These are phyloP conservation scores for Brachycybe producta DNA, from an alignment of 2,888 invertebrate species.

Conservation along the genomic window DNA sequence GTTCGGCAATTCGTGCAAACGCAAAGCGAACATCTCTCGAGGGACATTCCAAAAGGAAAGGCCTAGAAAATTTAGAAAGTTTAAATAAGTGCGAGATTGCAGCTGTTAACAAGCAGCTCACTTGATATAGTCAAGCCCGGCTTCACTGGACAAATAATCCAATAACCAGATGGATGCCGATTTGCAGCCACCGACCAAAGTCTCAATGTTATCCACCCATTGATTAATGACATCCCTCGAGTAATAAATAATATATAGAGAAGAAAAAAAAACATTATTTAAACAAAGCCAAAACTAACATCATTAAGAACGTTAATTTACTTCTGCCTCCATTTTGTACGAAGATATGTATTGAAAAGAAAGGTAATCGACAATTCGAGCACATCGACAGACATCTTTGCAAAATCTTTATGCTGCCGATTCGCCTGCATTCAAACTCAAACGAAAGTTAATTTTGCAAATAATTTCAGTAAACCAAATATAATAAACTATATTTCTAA, in stretches of 20 bases:
- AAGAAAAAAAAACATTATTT: constrained; percentile 1
- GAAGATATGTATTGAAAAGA: constrained; percentile 37
- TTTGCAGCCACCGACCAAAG: constrained; percentile 29
- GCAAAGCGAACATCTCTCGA: constrained; percentile 33
- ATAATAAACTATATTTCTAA: constrained; percentile 20
- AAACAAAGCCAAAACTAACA: neutral
- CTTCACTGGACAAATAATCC: constrained; percentile 31
- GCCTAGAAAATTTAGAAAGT: constrained; percentile 26
- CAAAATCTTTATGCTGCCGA: constrained; percentile 25
- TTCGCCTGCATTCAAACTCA: constrained; percentile 24
- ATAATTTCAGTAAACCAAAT: neutral
- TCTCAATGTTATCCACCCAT: constrained; percentile 32
- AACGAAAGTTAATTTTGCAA: neutral
- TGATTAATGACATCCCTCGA: constrained; percentile 31
- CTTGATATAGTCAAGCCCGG: constrained; percentile 33
- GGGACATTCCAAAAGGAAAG: constrained; percentile 36
- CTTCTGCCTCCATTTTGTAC: constrained; percentile 29
- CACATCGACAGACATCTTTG: constrained; percentile 9
- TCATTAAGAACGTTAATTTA: neutral
- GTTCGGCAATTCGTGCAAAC: constrained; percentile 32
- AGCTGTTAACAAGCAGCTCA: constrained; percentile 23
- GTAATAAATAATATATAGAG: constrained; percentile 10
- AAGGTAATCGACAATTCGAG: constrained; percentile 34
- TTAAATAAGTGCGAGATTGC: neutral
- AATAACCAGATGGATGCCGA: constrained; percentile 33